These are phyloP conservation scores for Tanypteryx hageni DNA, from an alignment of 2,888 invertebrate genomes.

Conservation along the genomic window DNA sequence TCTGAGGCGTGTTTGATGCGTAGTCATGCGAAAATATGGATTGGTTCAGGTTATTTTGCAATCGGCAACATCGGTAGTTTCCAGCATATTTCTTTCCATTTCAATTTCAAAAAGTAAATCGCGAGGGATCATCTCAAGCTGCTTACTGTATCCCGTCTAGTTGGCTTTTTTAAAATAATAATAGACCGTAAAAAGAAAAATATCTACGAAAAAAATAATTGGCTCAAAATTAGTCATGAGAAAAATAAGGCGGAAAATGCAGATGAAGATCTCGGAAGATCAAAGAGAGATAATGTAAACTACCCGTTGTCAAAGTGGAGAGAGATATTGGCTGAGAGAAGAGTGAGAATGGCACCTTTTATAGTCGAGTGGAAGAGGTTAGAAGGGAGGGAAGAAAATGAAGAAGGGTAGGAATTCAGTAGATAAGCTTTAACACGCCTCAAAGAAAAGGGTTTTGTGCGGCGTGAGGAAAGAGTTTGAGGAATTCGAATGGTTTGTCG, in stretches of 20 bases:
- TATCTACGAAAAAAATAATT: background rate
- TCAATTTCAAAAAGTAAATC: no score
- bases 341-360: slow-evolving; percentile 10
- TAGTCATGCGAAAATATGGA: background rate
- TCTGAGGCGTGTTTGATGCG: background rate
- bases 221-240: background rate
- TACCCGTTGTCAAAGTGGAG: slow-evolving; percentile 6
- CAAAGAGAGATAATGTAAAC: slow-evolving; percentile 17
- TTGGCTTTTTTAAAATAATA: background rate
- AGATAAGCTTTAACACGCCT: slow-evolving; percentile 28
- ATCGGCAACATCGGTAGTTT: no score
- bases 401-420: slow-evolving; percentile 25
- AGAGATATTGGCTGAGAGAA: slow-evolving; percentile 20
- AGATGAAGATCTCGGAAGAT: background rate
- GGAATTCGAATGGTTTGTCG: background rate
- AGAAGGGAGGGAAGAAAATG: background rate
- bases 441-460: background rate
- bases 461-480: slow-evolving; percentile 8
- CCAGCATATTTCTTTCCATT: no score
- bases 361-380: background rate
- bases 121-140: no score
- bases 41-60: background rate
- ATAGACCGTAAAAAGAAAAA: background rate
- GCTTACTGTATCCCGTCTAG: background rate
- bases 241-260: background rate